These are phyloP conservation scores for Drosophila cracens DNA, from an alignment of 2,888 invertebrate genomes.

Conservation along the genomic window DNA sequence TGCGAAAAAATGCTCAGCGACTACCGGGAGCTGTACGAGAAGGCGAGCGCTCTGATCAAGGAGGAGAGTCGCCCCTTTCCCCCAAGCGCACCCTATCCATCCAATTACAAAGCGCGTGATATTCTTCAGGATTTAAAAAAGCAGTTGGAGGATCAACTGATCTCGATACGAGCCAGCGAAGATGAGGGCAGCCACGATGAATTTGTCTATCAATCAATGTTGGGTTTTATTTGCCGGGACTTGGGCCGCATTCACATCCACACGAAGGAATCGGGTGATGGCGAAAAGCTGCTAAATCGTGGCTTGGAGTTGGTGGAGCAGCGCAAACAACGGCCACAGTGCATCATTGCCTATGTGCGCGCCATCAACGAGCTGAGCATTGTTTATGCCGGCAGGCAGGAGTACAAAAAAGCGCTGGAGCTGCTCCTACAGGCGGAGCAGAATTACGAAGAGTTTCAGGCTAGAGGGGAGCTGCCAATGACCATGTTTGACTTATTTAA, in stretches of 20 bases:
- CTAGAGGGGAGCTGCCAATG: constrained; percentile 86
- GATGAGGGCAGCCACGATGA: constrained; percentile 77
- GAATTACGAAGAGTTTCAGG: constrained; percentile 88
- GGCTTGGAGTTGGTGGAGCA: constrained; percentile 87
- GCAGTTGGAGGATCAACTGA: constrained; percentile 85
- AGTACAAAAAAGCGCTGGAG: constrained; percentile 88
- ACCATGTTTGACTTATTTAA: constrained; percentile 87
- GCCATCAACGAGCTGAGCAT: constrained; percentile 93
- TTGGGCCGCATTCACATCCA: constrained; percentile 91
- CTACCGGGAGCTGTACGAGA: constrained; percentile 89
- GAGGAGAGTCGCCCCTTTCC: constrained; percentile 91
- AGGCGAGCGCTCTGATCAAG: constrained; percentile 88
- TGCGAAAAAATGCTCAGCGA: constrained; percentile 82
- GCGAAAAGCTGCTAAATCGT: constrained; percentile 89
- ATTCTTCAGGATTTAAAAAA: constrained; percentile 86
- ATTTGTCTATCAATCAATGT: constrained; percentile 85
- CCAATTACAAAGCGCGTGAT: constrained; percentile 92
- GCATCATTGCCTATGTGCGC: constrained; percentile 88
- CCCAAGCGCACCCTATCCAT: constrained; percentile 90
- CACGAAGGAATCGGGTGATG: constrained; percentile 91
- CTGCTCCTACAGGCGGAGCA: constrained; percentile 86
- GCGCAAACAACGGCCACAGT: constrained; percentile 86
- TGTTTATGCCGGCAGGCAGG: constrained; percentile 90
- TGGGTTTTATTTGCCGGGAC: constrained; percentile 89
- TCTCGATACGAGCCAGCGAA: constrained; percentile 67